Conservation (phyloP, 1,140 invertebrate genomes). For the Oreohelix idahoensis region DNA sequence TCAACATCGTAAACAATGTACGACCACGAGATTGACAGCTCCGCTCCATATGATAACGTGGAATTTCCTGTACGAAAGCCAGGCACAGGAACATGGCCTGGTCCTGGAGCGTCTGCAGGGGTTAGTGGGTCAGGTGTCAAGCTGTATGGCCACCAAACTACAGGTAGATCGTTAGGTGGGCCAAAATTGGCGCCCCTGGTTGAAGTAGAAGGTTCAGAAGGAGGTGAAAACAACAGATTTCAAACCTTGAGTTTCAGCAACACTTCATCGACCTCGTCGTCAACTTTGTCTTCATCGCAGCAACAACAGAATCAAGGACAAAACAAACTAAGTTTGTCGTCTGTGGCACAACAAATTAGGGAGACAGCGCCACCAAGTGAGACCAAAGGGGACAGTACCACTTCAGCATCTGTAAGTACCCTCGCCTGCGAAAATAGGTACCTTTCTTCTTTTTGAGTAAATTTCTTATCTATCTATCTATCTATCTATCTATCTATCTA, state of each 20-base stretch:
- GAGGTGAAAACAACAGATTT: constrained; percentile 6
- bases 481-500: too few relatives aligned
- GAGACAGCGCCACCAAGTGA: not conserved
- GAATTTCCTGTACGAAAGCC: constrained; percentile 54
- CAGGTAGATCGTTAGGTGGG: not conserved
- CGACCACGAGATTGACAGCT: constrained; percentile 19
- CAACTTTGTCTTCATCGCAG: not conserved
- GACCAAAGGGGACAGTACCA: not conserved
- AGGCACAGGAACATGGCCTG: constrained; percentile 36
- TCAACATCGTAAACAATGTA: constrained; percentile 21
- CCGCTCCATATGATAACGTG: constrained; percentile 54
- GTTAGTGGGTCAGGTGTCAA: not conserved
- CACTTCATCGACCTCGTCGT: not conserved
- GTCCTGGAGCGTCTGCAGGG: not conserved
- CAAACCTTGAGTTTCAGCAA: not conserved
- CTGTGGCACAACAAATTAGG: not conserved
- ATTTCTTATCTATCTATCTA: too few relatives aligned
- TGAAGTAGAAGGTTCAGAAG: constrained; percentile 41
- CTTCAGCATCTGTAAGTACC: not conserved
- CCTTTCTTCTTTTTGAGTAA: too few relatives aligned
- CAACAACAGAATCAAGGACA: not conserved
- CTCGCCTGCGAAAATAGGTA: too few relatives aligned
- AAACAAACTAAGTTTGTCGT: not conserved
- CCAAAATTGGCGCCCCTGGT: constrained; percentile 44
- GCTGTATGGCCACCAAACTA: constrained; percentile 1